Evolutionary conservation across 1,140 invertebrate species (phyloP).

Genomic region (Lysiphlebus fabarum): DNA sequence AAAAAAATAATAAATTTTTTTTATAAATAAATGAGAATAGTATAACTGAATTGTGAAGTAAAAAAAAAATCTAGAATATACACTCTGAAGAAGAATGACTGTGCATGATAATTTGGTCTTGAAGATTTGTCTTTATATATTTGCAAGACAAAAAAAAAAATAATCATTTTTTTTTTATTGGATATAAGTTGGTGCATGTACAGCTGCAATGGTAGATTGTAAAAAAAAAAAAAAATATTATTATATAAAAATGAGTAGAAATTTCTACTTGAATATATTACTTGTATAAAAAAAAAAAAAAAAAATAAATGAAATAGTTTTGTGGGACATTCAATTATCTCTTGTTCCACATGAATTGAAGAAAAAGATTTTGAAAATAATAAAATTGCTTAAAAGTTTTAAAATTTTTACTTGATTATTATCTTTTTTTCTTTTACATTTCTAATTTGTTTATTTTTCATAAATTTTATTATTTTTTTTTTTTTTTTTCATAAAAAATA

Average conservation of each 20-base stretch:
- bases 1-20: neutral
- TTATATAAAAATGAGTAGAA: neutral
- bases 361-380: conserved; percentile 3
- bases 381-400: conserved; percentile 12
- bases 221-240: too few species aligned
- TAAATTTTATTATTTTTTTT: neutral
- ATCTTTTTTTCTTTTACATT: neutral
- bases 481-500: too few species aligned
- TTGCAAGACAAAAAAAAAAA: too few species aligned
- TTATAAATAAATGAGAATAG: neutral
- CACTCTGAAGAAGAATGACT: conserved; percentile 20
- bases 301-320: conserved; percentile 10
- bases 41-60: neutral
- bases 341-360: conserved; percentile 26
- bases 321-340: conserved; percentile 27
- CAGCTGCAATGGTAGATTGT: too few species aligned
- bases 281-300: too few species aligned
- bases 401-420: conserved; percentile 17
- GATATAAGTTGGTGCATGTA: neutral
- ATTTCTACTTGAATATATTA: conserved; percentile 26
- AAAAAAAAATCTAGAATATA: conserved; percentile 17
- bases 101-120: conserved; percentile 27
- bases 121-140: neutral
- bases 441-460: neutral
- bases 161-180: too few species aligned